A percentile compares a stretch with the other conserved stretches of the same genome.
phyloP scores from a whole-genome alignment of 2,797 vertebrate species.

The Melanotaenia nigrans region DNA sequence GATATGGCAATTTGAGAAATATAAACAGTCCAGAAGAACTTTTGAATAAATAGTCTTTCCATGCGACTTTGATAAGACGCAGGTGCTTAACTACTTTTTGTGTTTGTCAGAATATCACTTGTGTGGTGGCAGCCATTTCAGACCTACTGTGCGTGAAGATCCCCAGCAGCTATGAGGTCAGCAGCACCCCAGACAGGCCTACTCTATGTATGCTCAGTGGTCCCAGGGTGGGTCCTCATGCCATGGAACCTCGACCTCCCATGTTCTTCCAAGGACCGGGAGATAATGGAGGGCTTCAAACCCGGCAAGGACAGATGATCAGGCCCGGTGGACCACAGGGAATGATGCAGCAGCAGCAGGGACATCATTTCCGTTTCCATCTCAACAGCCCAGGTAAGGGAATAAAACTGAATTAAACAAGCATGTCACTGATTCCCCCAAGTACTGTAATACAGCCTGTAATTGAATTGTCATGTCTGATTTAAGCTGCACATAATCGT shows the following conservation, averaged over 20 bases:
- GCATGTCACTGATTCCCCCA: constrained; percentile 19
- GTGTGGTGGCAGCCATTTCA: constrained; percentile 95
- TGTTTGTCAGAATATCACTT: constrained; percentile 89
- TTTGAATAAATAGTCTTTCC: neutral
- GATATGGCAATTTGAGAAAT: neutral
- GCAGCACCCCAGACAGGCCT: constrained; percentile 88
- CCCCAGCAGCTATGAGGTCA: constrained; percentile 97
- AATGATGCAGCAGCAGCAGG: constrained; percentile 85
- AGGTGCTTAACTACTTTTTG: neutral
- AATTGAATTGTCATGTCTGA: constrained; percentile 49
- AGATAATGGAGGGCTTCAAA: constrained; percentile 80
- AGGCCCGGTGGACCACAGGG: constrained; percentile 81
- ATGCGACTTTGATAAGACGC: neutral
- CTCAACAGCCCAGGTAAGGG: constrained; percentile 87
- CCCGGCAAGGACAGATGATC: constrained; percentile 77
- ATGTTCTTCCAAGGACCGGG: constrained; percentile 85
- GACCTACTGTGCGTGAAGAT: constrained; percentile 95
- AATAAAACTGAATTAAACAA: constrained; percentile 38
- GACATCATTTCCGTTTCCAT: constrained; percentile 83
- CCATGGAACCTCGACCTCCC: constrained; percentile 84
- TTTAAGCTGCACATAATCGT: constrained; percentile 46
- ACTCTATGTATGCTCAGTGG: constrained; percentile 68
- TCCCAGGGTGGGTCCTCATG: constrained; percentile 74
- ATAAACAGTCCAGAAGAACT: neutral
- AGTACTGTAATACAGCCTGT: constrained; percentile 22